phyloP scores from a whole-genome alignment of 2,888 invertebrate genomes.

The Meloe dianella region DNA sequence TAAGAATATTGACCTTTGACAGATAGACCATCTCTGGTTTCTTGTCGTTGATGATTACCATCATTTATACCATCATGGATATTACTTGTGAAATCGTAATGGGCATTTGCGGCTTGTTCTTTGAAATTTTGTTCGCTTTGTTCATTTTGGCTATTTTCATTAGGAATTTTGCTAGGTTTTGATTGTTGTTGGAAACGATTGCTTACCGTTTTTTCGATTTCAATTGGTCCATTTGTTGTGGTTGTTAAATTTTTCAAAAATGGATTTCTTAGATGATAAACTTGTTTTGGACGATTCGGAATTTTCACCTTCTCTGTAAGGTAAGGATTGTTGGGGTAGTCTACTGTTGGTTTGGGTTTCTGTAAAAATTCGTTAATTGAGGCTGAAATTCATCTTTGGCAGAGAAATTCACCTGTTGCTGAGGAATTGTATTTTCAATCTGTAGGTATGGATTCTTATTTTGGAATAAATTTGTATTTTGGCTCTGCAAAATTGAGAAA shows the following conservation, averaged over 20 bases:
- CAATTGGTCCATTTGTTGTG: not conserved
- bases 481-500: too few relatives aligned
- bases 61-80: constrained; percentile 58
- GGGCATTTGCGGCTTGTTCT: constrained; percentile 49
- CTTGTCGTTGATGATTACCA: constrained; percentile 54
- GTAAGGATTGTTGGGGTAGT: not conserved
- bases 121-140: constrained; percentile 24
- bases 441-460: not conserved
- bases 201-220: not conserved
- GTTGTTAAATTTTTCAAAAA: not conserved
- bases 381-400: not conserved
- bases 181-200: not conserved
- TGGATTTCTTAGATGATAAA: not conserved
- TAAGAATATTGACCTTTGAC: constrained; percentile 64
- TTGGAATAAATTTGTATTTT: too few relatives aligned
- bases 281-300: not conserved
- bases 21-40: constrained; percentile 56
- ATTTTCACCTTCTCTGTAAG: not conserved
- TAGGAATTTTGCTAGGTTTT: not conserved
- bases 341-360: not conserved
- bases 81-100: constrained; percentile 57
- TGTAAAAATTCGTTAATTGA: not conserved
- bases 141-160: constrained; percentile 2
- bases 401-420: not conserved
- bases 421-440: not conserved